A percentile compares a stretch with the other conserved stretches of the same genome.
These are phyloP conservation scores for Garrulus glandarius DNA, from an alignment of 2,797 vertebrate genomes.

Conservation along the genomic window DNA sequence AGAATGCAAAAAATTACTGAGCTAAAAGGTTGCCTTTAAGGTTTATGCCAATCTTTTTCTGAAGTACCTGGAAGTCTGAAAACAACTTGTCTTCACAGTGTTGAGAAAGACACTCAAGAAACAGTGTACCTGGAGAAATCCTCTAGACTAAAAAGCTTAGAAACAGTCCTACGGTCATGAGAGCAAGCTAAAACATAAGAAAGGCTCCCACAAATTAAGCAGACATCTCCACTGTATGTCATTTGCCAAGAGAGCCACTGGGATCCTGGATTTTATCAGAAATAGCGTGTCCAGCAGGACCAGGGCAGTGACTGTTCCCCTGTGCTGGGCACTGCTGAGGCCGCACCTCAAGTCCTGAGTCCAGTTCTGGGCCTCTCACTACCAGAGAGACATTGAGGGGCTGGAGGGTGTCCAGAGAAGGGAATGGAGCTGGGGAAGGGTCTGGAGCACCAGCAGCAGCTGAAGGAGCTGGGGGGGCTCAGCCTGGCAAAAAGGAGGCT, in stretches of 20 bases:
- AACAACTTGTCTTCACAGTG: not conserved
- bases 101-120: not conserved
- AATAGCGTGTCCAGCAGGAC: not conserved
- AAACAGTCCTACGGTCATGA: not conserved
- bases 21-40: not conserved
- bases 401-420: not conserved
- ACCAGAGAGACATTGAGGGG: not conserved
- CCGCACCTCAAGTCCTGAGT: accelerated
- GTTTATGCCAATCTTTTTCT: not conserved
- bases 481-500: not conserved
- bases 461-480: not conserved
- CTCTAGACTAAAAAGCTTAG: not conserved
- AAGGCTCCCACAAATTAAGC: not conserved
- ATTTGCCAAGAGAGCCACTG: not conserved
- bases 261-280: not conserved
- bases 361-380: not conserved
- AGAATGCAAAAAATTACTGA: not conserved
- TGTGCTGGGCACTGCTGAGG: not conserved
- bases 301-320: not conserved
- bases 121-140: not conserved
- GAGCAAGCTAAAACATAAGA: not conserved
- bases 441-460: not conserved
- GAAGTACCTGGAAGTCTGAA: not conserved
- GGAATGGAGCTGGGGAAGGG: not conserved
- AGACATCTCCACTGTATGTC: not conserved